Percentiles rank a stretch among this genome's conserved stretches.
These are phyloP conservation scores for Apostichopus parvimensis DNA, from an alignment of 35 echinoderm and acorn worm genomes.

Conservation along the genomic window DNA sequence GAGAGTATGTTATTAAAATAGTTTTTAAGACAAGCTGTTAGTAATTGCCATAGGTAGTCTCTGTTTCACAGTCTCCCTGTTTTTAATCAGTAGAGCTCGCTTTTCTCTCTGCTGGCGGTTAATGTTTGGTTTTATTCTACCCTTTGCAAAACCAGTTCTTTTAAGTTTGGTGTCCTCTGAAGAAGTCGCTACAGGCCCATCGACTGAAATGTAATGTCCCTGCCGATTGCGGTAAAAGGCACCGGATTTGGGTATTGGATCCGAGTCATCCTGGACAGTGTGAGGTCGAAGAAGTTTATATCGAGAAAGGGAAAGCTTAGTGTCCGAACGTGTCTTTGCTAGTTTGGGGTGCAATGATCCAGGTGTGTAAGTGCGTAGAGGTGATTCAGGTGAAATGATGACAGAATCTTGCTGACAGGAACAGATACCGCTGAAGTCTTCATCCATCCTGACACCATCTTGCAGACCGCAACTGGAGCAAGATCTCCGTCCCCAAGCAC, in stretches of 20 bases:
- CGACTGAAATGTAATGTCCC: constrained; percentile 68
- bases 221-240: constrained; percentile 81
- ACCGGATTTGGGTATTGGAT: constrained; percentile 67
- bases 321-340: constrained; percentile 35
- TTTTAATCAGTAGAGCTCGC: neutral
- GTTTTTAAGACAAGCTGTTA: constrained; percentile 32
- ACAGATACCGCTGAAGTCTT: constrained; percentile 1
- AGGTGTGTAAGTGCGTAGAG: constrained; percentile 16
- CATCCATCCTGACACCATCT: neutral
- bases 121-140: constrained; percentile 69
- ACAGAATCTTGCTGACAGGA: constrained; percentile 19
- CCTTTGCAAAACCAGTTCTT: constrained; percentile 69
- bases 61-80: neutral
- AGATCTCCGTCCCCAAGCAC: constrained; percentile 41
- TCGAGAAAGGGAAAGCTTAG: constrained; percentile 1
- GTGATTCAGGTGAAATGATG: constrained; percentile 43
- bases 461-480: neutral
- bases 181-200: constrained; percentile 51
- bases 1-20: neutral
- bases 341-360: constrained; percentile 19
- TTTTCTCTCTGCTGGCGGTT: constrained; percentile 72
- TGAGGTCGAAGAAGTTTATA: constrained; percentile 14
- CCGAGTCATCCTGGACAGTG: constrained; percentile 20
- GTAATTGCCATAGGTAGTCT: constrained; percentile 21
- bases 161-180: constrained; percentile 48